Conservation (phyloP, 2,797 vertebrate genomes). For the Aphelocoma californica region DNA sequence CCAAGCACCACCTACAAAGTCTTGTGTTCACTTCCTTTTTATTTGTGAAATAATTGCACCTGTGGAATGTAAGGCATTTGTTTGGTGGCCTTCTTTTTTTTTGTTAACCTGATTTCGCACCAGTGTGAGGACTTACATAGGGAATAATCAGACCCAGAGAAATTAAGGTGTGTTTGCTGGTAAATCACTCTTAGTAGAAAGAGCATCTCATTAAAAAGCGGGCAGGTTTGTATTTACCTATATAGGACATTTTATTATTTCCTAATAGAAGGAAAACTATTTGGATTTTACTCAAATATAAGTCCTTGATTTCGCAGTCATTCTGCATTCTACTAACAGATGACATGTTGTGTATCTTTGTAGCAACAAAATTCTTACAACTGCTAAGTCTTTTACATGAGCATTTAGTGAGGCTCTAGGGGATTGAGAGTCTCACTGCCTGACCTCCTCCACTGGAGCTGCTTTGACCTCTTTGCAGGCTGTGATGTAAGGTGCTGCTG, state of each 20-base stretch:
- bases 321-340: not conserved
- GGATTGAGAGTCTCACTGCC: not conserved
- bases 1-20: not conserved
- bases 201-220: not conserved
- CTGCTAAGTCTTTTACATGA: not conserved
- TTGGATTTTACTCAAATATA: not conserved
- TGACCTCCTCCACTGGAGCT: not conserved
- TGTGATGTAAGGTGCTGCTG: not conserved
- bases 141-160: not conserved
- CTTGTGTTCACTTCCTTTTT: not conserved
- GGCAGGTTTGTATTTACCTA: not conserved
- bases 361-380: not conserved
- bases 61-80: not conserved
- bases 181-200: not conserved
- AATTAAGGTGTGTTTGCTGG: not conserved
- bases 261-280: not conserved
- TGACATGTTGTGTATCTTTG: not conserved
- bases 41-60: not conserved
- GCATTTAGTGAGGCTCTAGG: not conserved
- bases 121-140: not conserved
- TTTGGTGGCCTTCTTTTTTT: not conserved
- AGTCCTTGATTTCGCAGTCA: not conserved
- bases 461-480: not conserved
- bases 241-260: not conserved
- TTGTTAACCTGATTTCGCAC: not conserved